Conservation (phyloP, 2,797 vertebrate species). For the Sandelia bainsii region DNA sequence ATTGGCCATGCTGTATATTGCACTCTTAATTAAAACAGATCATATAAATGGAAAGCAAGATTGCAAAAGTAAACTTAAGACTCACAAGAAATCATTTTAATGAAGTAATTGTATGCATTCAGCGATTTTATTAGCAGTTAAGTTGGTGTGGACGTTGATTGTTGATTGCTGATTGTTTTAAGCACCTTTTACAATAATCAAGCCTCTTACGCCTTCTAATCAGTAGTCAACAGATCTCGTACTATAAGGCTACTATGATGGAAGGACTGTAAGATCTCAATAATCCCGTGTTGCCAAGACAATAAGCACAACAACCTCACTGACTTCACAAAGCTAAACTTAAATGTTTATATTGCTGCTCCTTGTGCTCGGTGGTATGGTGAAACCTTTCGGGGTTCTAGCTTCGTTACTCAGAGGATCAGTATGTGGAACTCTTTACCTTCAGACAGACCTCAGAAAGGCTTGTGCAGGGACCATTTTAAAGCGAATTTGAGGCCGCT, state of each 20-base stretch:
- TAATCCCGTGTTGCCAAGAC: slow-evolving; percentile 26
- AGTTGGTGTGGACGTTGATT: background rate
- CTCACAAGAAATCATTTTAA: background rate
- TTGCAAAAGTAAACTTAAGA: background rate
- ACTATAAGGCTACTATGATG: slow-evolving; percentile 18
- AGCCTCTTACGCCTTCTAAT: slow-evolving; percentile 3
- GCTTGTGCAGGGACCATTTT: slow-evolving; percentile 16
- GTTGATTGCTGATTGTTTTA: slow-evolving; percentile 4
- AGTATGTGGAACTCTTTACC: slow-evolving; percentile 37
- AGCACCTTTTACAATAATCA: slow-evolving; percentile 11
- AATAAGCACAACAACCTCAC: slow-evolving; percentile 38
- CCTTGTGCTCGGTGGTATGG: slow-evolving; percentile 9
- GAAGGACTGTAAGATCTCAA: slow-evolving; percentile 32
- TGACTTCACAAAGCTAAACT: slow-evolving; percentile 34
- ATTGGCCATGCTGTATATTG: background rate
- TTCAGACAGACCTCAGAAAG: slow-evolving; percentile 13
- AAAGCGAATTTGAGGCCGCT: slow-evolving; percentile 27
- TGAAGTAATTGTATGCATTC: background rate
- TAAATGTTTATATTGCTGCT: slow-evolving; percentile 17
- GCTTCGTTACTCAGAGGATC: slow-evolving; percentile 18
- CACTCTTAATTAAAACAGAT: background rate
- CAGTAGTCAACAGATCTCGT: slow-evolving; percentile 23
- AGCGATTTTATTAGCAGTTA: background rate
- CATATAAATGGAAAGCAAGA: background rate
- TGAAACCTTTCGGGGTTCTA: slow-evolving; percentile 37